Base-by-base conservation (phyloP, 2,888 invertebrate species). In the Acrobasis repandana region DNA sequence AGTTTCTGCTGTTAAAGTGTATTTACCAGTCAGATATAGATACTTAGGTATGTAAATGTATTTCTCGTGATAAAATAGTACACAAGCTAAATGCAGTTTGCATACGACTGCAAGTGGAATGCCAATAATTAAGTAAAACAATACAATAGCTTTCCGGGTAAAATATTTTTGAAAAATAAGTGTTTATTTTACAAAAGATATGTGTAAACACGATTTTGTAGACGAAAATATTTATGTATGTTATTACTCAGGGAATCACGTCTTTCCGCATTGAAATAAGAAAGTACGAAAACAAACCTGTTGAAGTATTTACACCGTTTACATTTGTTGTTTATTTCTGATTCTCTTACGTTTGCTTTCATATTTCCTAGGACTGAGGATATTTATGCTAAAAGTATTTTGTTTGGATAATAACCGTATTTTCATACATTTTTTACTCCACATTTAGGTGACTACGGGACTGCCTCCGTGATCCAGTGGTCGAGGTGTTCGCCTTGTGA, bases 241-340 rank as follows among this genome's bases (percentile, higher is more conserved):
- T 58, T 58, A 58, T 59, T 43, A 58, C 50, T 33, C 49, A 36
- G 36, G 8, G 36, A 28, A 46, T 28, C 28, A 28, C 49, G 5
- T 15, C 49, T 50, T 50, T 6, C 60, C 43, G 34, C 28, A 16
- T 28, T 16, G 34, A 50, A 71, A 66, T 63, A 66, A 54, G 65
- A 68, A 63, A 63, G 61, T 52, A 61, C 58, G 54, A 60, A 68
- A 73, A 75, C 71, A 71, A 65, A 65, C 59, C 58, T 63, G 67
- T 59, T 61, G 70, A 71, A 64, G 69, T 65, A 71, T 78, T 76
- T 70, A 73, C 73, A 65, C 52, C 61, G 34, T 62, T 71, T 68
- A 65, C 72, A 71, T 63, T 63, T 74, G 69, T 67, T 49, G 49
- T 10, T 58, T 57, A n/a, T 43, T 43, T 43, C 43, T 43, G 43